These are phyloP conservation scores for Eolophus roseicapilla DNA, from an alignment of 2,113 vertebrate species.

Conservation along the genomic window DNA sequence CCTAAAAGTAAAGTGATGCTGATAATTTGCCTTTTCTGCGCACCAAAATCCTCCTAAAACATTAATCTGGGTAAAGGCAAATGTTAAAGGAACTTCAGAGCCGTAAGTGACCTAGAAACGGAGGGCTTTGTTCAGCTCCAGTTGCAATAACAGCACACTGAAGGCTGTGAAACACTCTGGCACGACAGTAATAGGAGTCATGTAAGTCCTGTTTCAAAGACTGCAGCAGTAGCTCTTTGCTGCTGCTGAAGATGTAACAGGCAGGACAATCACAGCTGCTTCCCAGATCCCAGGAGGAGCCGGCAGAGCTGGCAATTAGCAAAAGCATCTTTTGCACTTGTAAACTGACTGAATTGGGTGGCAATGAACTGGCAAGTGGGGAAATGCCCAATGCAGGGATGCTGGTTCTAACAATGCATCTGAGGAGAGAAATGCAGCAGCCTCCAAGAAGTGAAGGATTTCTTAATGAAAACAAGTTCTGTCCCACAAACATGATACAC, in stretches of 20 bases:
- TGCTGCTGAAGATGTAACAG: background rate
- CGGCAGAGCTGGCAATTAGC: background rate
- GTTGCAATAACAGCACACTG: background rate
- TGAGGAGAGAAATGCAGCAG: background rate
- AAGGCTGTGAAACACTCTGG: background rate
- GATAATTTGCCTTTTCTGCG: background rate
- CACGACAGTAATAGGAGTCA: background rate
- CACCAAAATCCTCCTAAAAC: background rate
- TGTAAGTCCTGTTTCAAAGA: background rate
- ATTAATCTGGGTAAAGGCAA: background rate
- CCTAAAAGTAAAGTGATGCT: conserved; percentile 24
- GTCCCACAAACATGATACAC: background rate
- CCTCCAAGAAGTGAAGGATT: background rate
- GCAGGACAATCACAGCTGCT: background rate
- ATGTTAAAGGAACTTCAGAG: background rate
- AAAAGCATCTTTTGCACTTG: background rate
- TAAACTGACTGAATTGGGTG: background rate
- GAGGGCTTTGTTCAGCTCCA: background rate
- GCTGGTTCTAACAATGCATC: background rate
- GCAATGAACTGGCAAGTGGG: background rate
- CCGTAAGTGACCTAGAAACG: conserved; percentile 51
- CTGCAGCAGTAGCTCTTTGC: background rate
- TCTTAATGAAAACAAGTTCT: background rate
- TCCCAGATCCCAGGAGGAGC: background rate
- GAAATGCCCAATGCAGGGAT: accelerated